Conservation (phyloP, 2,113 vertebrate species). For the Ochotona princeps region DNA sequence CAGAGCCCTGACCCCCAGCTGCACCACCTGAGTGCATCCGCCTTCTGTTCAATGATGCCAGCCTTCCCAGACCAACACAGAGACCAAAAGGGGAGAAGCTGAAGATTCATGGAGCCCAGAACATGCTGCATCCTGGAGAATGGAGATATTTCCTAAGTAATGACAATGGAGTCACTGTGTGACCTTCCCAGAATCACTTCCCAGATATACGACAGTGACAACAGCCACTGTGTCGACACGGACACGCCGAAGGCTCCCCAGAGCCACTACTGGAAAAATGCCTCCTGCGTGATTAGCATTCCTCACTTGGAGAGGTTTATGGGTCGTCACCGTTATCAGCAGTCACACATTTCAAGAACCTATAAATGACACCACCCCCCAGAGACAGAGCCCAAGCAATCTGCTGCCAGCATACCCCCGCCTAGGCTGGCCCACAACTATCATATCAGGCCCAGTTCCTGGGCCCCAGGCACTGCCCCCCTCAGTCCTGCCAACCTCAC, state of each 20-base stretch:
- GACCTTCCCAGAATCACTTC: constrained; percentile 65
- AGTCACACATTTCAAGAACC: constrained; percentile 83
- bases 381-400: constrained; percentile 68
- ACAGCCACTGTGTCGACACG: constrained; percentile 39
- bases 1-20: neutral
- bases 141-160: constrained; percentile 75
- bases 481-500: neutral
- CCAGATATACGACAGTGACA: constrained; percentile 50
- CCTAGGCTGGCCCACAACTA: neutral
- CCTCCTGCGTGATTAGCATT: constrained; percentile 78
- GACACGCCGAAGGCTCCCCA: constrained; percentile 74
- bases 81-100: constrained; percentile 10
- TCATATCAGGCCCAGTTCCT: constrained; percentile 48
- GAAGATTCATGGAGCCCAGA: constrained; percentile 57
- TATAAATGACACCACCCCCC: constrained; percentile 77
- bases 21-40: neutral
- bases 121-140: constrained; percentile 58
- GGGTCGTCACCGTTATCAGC: constrained; percentile 81
- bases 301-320: constrained; percentile 77
- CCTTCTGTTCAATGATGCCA: neutral
- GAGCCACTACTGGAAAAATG: constrained; percentile 80
- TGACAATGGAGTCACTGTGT: constrained; percentile 52
- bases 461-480: neutral
- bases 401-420: constrained; percentile 22
- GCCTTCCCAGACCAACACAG: constrained; percentile 54